phyloP scores from a whole-genome alignment of 2,888 invertebrate genomes.

The Tinea semifulvella region DNA sequence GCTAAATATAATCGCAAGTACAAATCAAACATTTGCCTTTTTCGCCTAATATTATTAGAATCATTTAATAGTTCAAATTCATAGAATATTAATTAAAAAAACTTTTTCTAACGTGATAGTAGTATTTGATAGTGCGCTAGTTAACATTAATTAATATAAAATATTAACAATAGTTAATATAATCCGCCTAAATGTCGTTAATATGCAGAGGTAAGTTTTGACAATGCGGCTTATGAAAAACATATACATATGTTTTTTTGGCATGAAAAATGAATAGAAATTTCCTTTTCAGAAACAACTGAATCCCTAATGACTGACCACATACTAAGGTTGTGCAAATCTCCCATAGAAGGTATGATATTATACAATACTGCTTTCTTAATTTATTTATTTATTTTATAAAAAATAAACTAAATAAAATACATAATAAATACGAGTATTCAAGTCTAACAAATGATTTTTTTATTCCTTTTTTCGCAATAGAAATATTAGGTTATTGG shows the following conservation, averaged over 20 bases:
- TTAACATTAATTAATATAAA: constrained; percentile 21
- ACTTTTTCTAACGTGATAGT: constrained; percentile 48
- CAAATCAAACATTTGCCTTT: constrained; percentile 50
- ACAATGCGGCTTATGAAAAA: not conserved
- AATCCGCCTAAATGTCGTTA: constrained; percentile 46
- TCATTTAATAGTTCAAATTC: constrained; percentile 9
- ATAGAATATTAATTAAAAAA: constrained; percentile 22
- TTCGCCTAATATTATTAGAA: constrained; percentile 41
- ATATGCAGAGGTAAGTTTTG: constrained; percentile 57
- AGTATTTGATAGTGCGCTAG: constrained; percentile 26
- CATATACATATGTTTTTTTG: constrained; percentile 6
- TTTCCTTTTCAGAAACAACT: constrained; percentile 52
- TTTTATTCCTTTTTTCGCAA: too few relatives aligned
- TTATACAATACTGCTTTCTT: constrained; percentile 9
- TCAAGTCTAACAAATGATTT: too few relatives aligned
- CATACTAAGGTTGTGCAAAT: constrained; percentile 60
- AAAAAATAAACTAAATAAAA: too few relatives aligned
- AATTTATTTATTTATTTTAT: too few relatives aligned
- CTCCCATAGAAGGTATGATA: constrained; percentile 55
- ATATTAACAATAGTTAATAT: constrained; percentile 29
- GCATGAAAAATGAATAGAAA: not conserved
- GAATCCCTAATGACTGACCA: constrained; percentile 57
- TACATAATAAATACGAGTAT: too few relatives aligned
- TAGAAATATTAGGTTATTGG: too few relatives aligned
- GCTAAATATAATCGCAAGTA: constrained; percentile 52